phyloP scores from a whole-genome alignment of 2,113 vertebrate genomes.

The Erythrocercus mccallii region DNA sequence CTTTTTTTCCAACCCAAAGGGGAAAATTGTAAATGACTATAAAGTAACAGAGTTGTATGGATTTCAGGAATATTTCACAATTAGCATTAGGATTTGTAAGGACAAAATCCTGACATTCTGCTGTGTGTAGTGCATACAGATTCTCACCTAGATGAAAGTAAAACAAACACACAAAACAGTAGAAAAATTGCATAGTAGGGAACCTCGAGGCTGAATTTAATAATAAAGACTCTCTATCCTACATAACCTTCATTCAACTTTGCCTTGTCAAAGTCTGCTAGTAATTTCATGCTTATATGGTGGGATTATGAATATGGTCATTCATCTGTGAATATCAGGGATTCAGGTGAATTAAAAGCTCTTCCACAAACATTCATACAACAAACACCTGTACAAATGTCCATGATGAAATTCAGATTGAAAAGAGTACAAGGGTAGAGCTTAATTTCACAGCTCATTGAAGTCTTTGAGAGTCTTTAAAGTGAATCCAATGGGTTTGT shows the following conservation, averaged over 20 bases:
- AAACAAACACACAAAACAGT: neutral
- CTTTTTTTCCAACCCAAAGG: neutral
- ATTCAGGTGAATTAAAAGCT: constrained; percentile 56
- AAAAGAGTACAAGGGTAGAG: constrained; percentile 42
- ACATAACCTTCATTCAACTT: constrained; percentile 45
- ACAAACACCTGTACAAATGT: constrained; percentile 47
- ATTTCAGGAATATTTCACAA: neutral
- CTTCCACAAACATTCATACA: constrained; percentile 41
- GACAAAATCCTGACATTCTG: neutral
- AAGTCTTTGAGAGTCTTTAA: constrained; percentile 48
- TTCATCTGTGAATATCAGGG: constrained; percentile 43
- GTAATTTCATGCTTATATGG: constrained; percentile 31
- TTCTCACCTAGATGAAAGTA: neutral
- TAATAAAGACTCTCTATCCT: neutral
- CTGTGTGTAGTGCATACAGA: neutral
- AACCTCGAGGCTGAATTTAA: neutral
- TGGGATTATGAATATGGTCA: constrained; percentile 8
- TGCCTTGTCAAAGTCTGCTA: neutral
- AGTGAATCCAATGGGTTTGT: constrained; percentile 47
- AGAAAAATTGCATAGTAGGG: neutral
- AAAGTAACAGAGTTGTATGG: neutral
- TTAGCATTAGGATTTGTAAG: neutral
- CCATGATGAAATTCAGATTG: constrained; percentile 44
- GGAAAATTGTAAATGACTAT: neutral
- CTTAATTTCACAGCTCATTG: constrained; percentile 66